Evolutionary conservation across 2,797 vertebrate genomes (phyloP), one percentile per base, ranked within the genome.

Genomic region (Hirundo rustica): DNA sequence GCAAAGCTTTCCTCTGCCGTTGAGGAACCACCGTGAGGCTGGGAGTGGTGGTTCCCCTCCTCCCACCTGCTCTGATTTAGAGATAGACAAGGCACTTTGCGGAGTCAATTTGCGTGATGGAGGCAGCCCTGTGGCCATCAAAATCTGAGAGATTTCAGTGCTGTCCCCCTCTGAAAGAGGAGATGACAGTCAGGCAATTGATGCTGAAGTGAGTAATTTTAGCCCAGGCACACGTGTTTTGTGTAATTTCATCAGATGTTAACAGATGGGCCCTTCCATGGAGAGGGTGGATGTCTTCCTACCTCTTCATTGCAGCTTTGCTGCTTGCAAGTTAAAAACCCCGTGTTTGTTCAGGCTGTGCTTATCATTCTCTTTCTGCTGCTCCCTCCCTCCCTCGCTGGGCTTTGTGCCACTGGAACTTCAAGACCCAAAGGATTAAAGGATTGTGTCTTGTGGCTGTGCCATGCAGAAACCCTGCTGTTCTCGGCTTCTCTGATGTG

Each of bases 171-270:
- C 77, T 70, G 90, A 93, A 93, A 94, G 74, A 84, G 51, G 76
- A 93, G 93, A 88, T 93, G 90, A 53, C 71, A 95, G 66, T 42
- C 85, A 62, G 85, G 44, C 70, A 86, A 5, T 71, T 44, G 32
- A 32, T 72, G 80, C 90, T 57, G 71, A 73, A 90, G 30, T 54
- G 85, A 48, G 77, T 95, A 95, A 96, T 95, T 96, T 95, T 96
- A 96, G 93, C 90, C 0, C 6, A 95, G 83, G 67, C 80, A 82
- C 95, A 86, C 25, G 68, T 95, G 85, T 90, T 92, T 80, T 22
- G 12, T 79, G 92, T 90, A 94, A 91, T 88, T 96, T 84, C 92
- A 95, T 96, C 95, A 95, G 94, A 95, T 95, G 94, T 96, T 95
- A 94, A 93, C 96, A 96, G 96, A 96, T 96, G 96, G 95, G 84